These are phyloP conservation scores for Lepisosteus oculatus DNA, from an alignment of 2,113 vertebrate species.

Conservation along the genomic window DNA sequence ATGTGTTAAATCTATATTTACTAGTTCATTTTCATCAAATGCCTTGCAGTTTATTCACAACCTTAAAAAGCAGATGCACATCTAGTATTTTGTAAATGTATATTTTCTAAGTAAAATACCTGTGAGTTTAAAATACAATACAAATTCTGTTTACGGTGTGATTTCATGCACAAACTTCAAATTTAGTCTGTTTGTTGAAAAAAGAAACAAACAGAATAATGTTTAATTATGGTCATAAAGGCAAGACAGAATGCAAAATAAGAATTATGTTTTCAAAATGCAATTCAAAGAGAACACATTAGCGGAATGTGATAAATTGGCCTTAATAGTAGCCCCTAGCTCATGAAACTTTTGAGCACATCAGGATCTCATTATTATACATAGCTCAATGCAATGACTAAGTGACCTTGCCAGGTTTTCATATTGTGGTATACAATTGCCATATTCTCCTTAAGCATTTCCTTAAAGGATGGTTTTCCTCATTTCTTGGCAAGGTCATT, in stretches of 20 bases:
- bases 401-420: constrained; percentile 31
- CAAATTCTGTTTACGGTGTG: background rate
- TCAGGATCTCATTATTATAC: background rate
- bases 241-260: background rate
- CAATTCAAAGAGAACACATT: constrained; percentile 18
- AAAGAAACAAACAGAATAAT: constrained; percentile 9
- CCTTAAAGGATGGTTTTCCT: constrained; percentile 24
- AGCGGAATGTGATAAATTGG: constrained; percentile 25
- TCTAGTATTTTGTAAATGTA: background rate
- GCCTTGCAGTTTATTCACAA: background rate
- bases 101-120: background rate
- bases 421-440: constrained; percentile 14
- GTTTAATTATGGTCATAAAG: constrained; percentile 28
- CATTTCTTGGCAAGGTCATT: constrained; percentile 34
- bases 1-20: too few species aligned
- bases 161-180: too few species aligned
- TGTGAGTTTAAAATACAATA: background rate
- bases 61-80: background rate
- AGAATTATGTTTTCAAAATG: constrained; percentile 9
- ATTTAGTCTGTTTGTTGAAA: background rate
- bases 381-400: background rate
- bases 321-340: constrained; percentile 27
- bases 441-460: constrained; percentile 19
- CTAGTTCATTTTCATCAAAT: background rate
- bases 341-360: constrained; percentile 8